Conservation (phyloP, 1,140 invertebrate genomes). For the Drosophila takahashii region DNA sequence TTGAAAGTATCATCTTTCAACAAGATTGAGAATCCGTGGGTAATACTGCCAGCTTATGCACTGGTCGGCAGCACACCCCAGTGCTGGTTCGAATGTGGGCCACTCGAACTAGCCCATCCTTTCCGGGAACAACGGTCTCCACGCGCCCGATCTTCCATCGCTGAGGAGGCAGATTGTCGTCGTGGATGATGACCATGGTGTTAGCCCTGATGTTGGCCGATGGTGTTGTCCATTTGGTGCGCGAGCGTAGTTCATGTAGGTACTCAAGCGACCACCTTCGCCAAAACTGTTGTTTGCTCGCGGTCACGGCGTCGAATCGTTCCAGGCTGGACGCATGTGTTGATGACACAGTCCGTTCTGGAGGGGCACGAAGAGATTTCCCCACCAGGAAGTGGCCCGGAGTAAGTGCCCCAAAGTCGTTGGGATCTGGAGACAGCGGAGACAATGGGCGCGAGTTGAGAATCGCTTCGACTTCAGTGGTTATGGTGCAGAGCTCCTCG, state of each 20-base stretch:
- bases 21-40: neutral
- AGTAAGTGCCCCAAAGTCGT: neutral
- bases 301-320: no score
- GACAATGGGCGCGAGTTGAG: neutral
- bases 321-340: no score
- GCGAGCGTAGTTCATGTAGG: no score
- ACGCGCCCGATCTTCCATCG: no score
- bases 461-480: neutral
- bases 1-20: neutral
- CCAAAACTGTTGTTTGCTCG: no score
- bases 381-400: no score
- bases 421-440: neutral
- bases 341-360: no score
- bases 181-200: neutral
- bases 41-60: neutral
- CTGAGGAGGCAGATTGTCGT: no score
- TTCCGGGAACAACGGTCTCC: neutral
- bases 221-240: no score
- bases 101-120: neutral
- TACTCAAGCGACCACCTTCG: no score
- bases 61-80: neutral
- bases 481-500: neutral
- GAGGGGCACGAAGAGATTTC: no score
- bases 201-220: no score
- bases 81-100: neutral